A percentile compares a stretch with the other conserved stretches of the same genome.
Evolutionary conservation across 2,888 invertebrate species (phyloP).

Genomic region (Pogonocherus hispidulus): DNA sequence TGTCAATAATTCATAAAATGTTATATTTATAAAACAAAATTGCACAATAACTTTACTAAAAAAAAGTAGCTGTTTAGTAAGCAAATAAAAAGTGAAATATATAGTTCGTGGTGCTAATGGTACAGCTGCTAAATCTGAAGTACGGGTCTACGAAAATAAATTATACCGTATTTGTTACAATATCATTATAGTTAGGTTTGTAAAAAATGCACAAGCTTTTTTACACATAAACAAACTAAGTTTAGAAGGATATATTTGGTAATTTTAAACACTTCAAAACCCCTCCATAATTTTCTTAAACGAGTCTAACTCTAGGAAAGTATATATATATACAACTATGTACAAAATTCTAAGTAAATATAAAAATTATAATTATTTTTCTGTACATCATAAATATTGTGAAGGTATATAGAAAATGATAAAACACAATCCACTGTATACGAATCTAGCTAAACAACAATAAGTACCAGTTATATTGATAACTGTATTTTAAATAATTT

Average conservation of each 20-base stretch:
- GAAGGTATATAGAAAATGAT: constrained; percentile 17
- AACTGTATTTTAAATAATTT: constrained; percentile 7
- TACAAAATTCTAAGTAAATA: constrained; percentile 20
- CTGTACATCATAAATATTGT: constrained; percentile 31
- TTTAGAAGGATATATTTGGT: constrained; percentile 24
- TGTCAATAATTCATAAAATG: constrained; percentile 23
- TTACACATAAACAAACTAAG: constrained; percentile 25
- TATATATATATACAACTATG: constrained; percentile 32
- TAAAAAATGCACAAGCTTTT: constrained; percentile 23
- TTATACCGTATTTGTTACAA: constrained; percentile 7
- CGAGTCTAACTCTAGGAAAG: constrained; percentile 23
- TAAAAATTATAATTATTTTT: constrained; percentile 28
- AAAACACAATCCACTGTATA: constrained; percentile 26
- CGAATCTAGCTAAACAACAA: constrained; percentile 22
- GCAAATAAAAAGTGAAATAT: constrained; percentile 3
- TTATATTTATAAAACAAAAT: constrained; percentile 34
- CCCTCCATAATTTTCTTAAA: constrained; percentile 23
- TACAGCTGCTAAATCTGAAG: constrained; percentile 6
- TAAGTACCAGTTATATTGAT: constrained; percentile 18
- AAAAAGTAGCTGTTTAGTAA: constrained; percentile 1
- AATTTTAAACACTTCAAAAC: constrained; percentile 25
- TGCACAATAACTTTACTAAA: constrained; percentile 13
- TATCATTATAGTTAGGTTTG: constrained; percentile 19
- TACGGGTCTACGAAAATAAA: constrained; percentile 21
- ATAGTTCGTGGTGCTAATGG: background rate